Evolutionary conservation across 2,113 vertebrate species (phyloP).

Genomic region (Cephalopterus ornatus): DNA sequence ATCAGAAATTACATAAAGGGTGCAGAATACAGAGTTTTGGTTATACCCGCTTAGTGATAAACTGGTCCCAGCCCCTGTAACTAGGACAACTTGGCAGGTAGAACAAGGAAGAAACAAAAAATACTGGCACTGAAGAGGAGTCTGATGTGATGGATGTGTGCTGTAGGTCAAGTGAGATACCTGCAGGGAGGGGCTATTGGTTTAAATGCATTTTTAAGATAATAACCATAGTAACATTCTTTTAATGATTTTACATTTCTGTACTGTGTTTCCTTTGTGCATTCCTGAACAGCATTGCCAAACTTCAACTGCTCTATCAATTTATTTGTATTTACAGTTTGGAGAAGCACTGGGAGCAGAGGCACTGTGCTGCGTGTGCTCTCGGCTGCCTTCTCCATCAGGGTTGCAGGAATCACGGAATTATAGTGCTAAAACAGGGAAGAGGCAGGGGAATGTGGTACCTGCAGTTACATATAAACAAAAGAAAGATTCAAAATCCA

Average conservation of each 20-base stretch:
- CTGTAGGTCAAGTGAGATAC: background rate
- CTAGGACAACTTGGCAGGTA: background rate
- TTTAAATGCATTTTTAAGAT: background rate
- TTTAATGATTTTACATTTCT: background rate
- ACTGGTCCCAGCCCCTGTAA: no score
- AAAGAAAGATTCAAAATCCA: background rate
- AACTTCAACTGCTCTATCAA: background rate
- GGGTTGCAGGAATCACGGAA: background rate
- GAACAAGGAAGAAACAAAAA: background rate
- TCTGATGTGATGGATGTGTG: background rate
- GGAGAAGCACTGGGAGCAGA: background rate
- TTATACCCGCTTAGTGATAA: no score
- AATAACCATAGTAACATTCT: background rate
- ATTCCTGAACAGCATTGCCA: background rate
- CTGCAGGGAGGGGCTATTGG: background rate
- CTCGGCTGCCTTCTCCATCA: rapidly evolving
- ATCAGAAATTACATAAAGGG: no score
- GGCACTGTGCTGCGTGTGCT: background rate
- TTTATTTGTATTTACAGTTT: background rate
- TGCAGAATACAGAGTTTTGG: no score
- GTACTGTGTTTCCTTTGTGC: background rate
- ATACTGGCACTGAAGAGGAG: background rate
- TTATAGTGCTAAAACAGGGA: rapidly evolving
- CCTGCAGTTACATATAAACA: rapidly evolving
- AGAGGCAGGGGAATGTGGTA: background rate